Percentiles rank a stretch among this genome's conserved stretches.
Conservation (phyloP, 2,113 vertebrate genomes). For the Chascanopsetta lugubris region DNA sequence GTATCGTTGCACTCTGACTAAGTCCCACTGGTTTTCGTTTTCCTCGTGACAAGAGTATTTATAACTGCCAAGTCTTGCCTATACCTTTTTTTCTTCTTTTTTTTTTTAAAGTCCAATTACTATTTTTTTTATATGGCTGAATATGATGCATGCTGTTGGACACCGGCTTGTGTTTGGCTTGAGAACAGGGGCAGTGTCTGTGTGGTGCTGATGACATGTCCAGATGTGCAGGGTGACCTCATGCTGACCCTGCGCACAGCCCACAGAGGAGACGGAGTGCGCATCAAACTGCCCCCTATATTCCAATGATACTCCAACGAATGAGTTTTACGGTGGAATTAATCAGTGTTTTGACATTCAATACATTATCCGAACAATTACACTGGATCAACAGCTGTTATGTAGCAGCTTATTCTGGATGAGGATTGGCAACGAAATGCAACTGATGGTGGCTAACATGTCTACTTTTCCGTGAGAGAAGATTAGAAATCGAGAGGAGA, state of each 20-base stretch:
- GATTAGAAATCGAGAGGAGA: neutral
- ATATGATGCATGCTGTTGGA: slow-evolving; percentile 17
- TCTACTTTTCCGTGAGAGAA: neutral
- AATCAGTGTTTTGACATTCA: neutral
- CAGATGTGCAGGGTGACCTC: slow-evolving; percentile 77
- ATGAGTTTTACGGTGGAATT: no score
- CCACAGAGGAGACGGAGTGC: no score
- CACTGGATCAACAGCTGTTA: neutral
- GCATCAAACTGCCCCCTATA: no score
- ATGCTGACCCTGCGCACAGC: slow-evolving; percentile 56
- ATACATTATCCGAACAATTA: neutral
- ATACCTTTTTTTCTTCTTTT: no score
- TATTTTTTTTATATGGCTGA: slow-evolving; percentile 40
- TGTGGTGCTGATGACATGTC: slow-evolving; percentile 72
- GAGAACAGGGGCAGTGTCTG: slow-evolving; percentile 48
- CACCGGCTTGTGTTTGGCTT: slow-evolving; percentile 12
- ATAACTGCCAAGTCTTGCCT: no score
- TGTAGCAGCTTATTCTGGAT: neutral
- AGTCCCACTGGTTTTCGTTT: no score
- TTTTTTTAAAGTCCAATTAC: no score
- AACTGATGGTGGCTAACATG: neutral
- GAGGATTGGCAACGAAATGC: neutral
- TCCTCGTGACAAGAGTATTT: no score
- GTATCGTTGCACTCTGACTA: no score
- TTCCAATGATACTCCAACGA: no score